These are phyloP conservation scores for Nyctereutes procyonoides DNA, from an alignment of 2,113 vertebrate genomes.

Conservation along the genomic window DNA sequence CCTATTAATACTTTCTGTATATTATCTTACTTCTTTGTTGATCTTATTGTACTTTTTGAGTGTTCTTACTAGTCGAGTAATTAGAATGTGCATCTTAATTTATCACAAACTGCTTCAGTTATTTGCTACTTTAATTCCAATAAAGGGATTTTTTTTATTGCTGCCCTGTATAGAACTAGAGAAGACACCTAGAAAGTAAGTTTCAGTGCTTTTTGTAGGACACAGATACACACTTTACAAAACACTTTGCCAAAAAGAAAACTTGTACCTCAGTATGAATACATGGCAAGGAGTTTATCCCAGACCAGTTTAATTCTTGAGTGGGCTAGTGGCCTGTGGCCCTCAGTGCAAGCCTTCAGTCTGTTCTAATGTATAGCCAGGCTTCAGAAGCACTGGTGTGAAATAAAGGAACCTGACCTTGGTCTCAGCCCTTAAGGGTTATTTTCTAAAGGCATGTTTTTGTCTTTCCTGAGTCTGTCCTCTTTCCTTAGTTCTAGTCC, in stretches of 20 bases:
- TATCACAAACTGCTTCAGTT: not conserved
- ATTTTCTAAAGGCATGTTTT: not conserved
- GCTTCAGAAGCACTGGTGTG: not conserved
- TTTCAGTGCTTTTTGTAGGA: not conserved
- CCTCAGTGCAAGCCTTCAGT: not conserved
- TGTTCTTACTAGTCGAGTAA: slow-evolving; percentile 20
- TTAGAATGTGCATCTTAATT: not conserved
- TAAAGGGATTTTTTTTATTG: not conserved
- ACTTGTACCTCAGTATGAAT: not conserved
- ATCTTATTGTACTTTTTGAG: not conserved
- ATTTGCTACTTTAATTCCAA: not conserved
- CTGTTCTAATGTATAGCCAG: not conserved
- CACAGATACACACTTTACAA: not conserved
- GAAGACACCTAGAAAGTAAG: not conserved
- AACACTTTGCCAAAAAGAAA: not conserved
- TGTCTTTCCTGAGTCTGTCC: not conserved
- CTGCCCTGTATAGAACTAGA: not conserved
- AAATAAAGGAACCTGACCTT: not conserved
- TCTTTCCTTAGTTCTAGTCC: not conserved
- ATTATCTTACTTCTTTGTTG: not conserved
- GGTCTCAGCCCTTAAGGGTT: not conserved
- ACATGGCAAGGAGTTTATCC: not conserved
- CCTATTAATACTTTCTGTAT: not conserved
- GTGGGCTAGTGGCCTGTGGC: too few species aligned
- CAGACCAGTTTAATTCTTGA: not conserved